phyloP scores from a whole-genome alignment of 1,140 invertebrate genomes.

The Temnothorax nylanderi region DNA sequence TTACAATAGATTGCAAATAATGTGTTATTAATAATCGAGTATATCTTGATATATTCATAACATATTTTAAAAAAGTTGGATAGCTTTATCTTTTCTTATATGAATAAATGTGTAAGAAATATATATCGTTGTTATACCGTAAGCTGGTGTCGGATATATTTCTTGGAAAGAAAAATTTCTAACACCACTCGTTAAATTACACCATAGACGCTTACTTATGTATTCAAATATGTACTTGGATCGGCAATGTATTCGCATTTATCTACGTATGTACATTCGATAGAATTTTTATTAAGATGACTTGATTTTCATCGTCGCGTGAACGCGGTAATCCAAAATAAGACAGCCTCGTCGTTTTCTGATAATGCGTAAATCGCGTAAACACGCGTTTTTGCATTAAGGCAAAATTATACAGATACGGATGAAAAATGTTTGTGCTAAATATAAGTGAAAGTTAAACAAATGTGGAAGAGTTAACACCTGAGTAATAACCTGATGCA shows the following conservation, averaged over 20 bases:
- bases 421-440: background rate
- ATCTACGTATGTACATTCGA: background rate
- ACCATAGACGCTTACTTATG: background rate
- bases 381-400: slow-evolving; percentile 27
- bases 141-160: background rate
- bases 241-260: background rate
- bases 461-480: background rate
- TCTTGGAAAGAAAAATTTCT: background rate
- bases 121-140: background rate
- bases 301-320: background rate
- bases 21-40: background rate
- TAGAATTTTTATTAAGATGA: background rate
- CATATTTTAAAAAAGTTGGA: background rate
- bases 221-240: background rate
- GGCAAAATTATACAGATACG: slow-evolving; percentile 47
- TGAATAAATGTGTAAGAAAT: background rate
- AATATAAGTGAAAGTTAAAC: background rate
- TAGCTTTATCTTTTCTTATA: background rate
- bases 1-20: background rate
- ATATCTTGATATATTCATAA: background rate
- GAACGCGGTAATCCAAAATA: background rate
- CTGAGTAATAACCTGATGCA: background rate
- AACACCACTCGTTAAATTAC: background rate
- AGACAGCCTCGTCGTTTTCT: background rate
- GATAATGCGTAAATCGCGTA: background rate